Conservation (phyloP, 1,140 invertebrate genomes). For the Pogonognathellus flavescens region DNA sequence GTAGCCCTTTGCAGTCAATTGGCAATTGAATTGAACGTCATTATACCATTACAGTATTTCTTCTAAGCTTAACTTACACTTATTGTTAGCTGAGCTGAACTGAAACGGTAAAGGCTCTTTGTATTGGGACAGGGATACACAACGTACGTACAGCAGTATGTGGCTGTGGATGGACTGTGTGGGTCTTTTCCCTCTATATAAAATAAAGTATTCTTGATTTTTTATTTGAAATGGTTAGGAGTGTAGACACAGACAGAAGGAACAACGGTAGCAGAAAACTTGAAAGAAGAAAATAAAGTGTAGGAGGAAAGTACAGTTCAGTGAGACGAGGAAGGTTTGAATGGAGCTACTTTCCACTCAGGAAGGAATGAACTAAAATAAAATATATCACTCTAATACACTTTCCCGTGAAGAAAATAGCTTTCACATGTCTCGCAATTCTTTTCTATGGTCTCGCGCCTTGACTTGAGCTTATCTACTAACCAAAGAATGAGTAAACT, state of each 20-base stretch:
- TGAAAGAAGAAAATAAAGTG: conserved; percentile 20
- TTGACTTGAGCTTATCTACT: conserved; percentile 25
- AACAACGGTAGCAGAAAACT: background rate
- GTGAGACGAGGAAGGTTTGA: conserved; percentile 17
- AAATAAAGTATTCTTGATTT: background rate
- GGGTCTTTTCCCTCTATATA: background rate
- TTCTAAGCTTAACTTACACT: conserved; percentile 34
- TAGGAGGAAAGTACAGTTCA: conserved; percentile 4
- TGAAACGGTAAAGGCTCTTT: background rate
- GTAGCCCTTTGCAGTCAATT: conserved; percentile 37
- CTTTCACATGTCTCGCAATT: conserved; percentile 30
- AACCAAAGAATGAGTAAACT: conserved; percentile 27
- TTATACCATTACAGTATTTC: conserved; percentile 43
- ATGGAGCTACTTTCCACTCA: conserved; percentile 35
- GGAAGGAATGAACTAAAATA: conserved; percentile 39
- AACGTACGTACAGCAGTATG: background rate
- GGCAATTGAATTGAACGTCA: conserved; percentile 40
- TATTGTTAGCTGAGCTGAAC: conserved; percentile 41
- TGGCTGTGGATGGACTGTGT: background rate
- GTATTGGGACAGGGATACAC: background rate
- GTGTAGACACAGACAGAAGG: background rate
- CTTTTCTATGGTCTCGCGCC: conserved; percentile 15
- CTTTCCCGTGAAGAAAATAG: conserved; percentile 30
- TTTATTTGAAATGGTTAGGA: background rate
- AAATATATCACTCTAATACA: conserved; percentile 37